Base-by-base conservation (phyloP, 2,888 invertebrate species). In the Ptychoptera albimana region DNA sequence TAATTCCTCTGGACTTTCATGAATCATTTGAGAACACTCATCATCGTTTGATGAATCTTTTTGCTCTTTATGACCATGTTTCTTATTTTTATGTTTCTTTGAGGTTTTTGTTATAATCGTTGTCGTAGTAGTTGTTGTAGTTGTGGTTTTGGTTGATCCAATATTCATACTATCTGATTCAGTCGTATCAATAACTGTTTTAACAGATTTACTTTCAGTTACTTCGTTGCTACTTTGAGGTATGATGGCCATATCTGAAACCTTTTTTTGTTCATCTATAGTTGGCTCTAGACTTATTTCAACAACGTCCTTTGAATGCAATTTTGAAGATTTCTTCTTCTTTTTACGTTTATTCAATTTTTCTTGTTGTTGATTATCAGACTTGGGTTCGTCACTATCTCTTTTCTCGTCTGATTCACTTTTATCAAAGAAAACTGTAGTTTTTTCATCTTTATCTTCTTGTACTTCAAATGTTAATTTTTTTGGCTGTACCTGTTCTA, bases 81-180 rank as follows among this genome's bases (percentile, higher is more conserved):
- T 23, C 23, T 23, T 31, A 46, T 49, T 40, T 51, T 45, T 37
- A 46, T 47, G 37, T 47, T 49, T 31, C 30, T 40, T 35, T 39
- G 36, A 7, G 11, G 41, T 32, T 43, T 41, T 11, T 39, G 13
- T 40, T 45, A 39, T 49, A 45, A 15, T 38, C 6, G 39, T 46
- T 43, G 40, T 42, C 41, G 39, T 43, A 49, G 47, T 5, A 32
- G 29, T 38, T 46, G 50, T 40, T 37, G 44, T 29, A 49, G 49
- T 42, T 49, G 48, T 10, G 6, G 42, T 42, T 42, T 35, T 16
- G 12, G 12, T 35, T n/a, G 35, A 29, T 29, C n/a, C 42, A 36
- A 30, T 23, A 14, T 42, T 36, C 15, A 23, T 36, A 16, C 16
- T 42, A 36, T 34, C 29, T 32, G 13, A 36, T 10, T 15, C 35